phyloP scores from a whole-genome alignment of 2,797 vertebrate genomes.

The Parauchenoglanis punctatus region DNA sequence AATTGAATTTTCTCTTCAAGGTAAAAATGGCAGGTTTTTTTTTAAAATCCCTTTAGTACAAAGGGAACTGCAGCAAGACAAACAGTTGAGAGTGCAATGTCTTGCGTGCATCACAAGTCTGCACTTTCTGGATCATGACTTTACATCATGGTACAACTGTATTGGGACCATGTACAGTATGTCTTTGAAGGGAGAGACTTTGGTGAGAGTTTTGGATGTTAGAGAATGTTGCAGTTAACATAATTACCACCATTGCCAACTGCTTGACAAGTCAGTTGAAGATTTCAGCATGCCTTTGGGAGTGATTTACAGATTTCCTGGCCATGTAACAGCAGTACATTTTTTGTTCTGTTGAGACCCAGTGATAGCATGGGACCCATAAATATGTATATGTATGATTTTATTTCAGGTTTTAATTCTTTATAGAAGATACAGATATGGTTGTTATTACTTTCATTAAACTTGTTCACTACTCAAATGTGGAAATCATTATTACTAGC shows the following conservation, averaged over 20 bases:
- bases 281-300: neutral
- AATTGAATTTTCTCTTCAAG: too few relatives aligned
- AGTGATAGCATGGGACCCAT: neutral
- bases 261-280: neutral
- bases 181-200: neutral
- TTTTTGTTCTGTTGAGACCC: neutral
- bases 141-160: neutral
- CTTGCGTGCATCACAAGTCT: neutral
- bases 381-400: neutral
- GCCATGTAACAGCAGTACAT: neutral
- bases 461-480: constrained; percentile 23
- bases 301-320: neutral
- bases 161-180: neutral
- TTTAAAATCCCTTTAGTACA: neutral
- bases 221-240: neutral
- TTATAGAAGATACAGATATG: neutral
- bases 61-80: neutral
- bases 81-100: neutral
- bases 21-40: too few relatives aligned
- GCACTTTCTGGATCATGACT: neutral
- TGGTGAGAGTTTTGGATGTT: neutral
- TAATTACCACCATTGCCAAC: neutral
- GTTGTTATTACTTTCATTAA: neutral
- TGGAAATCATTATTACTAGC: constrained; percentile 19
- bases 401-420: neutral